Evolutionary conservation across 1,140 invertebrate species (phyloP).

Genomic region (Asobara japonica): DNA sequence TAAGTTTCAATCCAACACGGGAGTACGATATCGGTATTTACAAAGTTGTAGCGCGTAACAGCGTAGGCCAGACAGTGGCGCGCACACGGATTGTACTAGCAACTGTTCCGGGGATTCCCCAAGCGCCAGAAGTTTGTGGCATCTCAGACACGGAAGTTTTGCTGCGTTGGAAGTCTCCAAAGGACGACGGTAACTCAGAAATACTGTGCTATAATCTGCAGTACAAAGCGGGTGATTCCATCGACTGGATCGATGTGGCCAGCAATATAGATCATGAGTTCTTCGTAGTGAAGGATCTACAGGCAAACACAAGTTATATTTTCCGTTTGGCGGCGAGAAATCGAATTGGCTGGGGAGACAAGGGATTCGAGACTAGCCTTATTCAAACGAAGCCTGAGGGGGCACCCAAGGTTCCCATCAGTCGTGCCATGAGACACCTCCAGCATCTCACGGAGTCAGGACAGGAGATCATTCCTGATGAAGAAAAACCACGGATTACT

Average conservation of each 20-base stretch:
- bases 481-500: conserved; percentile 72
- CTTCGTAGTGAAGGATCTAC: conserved; percentile 82
- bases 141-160: conserved; percentile 88
- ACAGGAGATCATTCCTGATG: conserved; percentile 74
- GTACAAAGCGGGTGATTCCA: conserved; percentile 77
- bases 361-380: conserved; percentile 77
- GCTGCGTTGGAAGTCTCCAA: conserved; percentile 88
- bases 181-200: conserved; percentile 83
- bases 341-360: conserved; percentile 91
- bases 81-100: conserved; percentile 79
- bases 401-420: conserved; percentile 76
- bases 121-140: conserved; percentile 81
- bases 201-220: conserved; percentile 88
- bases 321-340: conserved; percentile 91
- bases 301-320: conserved; percentile 83
- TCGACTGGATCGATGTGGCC: conserved; percentile 87
- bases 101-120: conserved; percentile 81
- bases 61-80: conserved; percentile 80
- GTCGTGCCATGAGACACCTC: conserved; percentile 82
- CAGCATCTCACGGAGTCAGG: conserved; percentile 85
- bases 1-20: conserved; percentile 79
- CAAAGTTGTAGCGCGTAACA: conserved; percentile 93
- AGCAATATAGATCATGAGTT: conserved; percentile 95
- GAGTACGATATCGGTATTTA: conserved; percentile 91
- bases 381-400: conserved; percentile 76